Evolutionary conservation across 2,113 vertebrate species (phyloP), one percentile per base, ranked within the genome.

Genomic region (Cynopterus brachyotis): DNA sequence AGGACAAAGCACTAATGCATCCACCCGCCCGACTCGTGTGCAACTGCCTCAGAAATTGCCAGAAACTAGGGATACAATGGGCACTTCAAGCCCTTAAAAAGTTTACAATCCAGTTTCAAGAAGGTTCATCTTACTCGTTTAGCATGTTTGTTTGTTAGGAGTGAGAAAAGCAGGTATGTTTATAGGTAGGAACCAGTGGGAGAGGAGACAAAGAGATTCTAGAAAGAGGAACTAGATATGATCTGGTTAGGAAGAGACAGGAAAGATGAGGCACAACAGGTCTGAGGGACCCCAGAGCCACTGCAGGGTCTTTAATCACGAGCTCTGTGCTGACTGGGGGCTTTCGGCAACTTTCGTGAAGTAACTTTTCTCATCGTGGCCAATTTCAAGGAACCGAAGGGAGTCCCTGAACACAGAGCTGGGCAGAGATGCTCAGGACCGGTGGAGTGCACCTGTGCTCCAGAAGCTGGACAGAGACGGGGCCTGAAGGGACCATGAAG

Each of bases 401-500:
- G 55, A 40, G 42, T 22, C 28, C 78, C 87, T 6, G 42, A 35
- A 40, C 0, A 6, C 55, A 37, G 57, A 11, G 4, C 2, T 13
- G 55, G 78, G 47, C 0, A 8, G 37, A 60, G 47, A 69, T 2
- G 17, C 0, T 0, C 30, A 10, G 2, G 0, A 16, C 0, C 1
- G 28, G n/a, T 55, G 12, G 0, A 6, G 24, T 5, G 3, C 24
- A 37, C 62, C 9, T 45, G 90, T 3, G 79, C 42, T 35, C 53
- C 9, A 17, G 79, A 50, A 73, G 57, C 64, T 32, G 37, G 30
- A 22, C 42, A 66, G 42, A 70, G 37, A 32, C 3, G 75, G 55
- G 24, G 2, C 22, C 67, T 32, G 59, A 10, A 0, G 3, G 11
- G 6, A 0, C 0, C 11, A 28, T 3, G 7, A 30, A 62, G 2